A percentile compares a stretch with the other conserved stretches of the same genome.
Conservation (phyloP, 2,888 invertebrate species). For the Philhelius pedissequus region DNA sequence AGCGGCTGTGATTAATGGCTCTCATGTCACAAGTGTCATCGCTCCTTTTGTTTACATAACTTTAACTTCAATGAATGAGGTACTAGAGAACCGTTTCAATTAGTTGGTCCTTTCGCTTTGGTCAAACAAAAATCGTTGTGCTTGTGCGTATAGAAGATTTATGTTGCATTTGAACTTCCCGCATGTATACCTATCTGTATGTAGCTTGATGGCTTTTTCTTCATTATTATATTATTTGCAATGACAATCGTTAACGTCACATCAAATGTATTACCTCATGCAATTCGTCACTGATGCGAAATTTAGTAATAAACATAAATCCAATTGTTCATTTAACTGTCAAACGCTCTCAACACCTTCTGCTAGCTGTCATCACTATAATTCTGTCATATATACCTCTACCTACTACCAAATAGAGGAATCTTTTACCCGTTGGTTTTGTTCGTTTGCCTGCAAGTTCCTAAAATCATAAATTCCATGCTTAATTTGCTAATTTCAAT, state of each 20-base stretch:
- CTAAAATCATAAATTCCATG: conserved; percentile 51
- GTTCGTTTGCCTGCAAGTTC: not conserved
- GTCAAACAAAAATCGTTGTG: too few species aligned
- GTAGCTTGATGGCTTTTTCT: not conserved
- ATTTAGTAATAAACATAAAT: conserved; percentile 34
- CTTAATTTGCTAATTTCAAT: conserved; percentile 57
- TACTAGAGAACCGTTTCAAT: not conserved
- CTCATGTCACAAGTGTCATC: not conserved
- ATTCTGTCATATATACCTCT: not conserved
- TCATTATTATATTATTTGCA: not conserved
- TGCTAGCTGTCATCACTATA: not conserved
- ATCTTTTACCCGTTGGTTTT: not conserved
- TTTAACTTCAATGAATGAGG: not conserved
- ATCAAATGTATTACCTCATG: conserved; percentile 9
- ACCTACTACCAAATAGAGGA: not conserved
- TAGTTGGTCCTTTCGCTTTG: not conserved
- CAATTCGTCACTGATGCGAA: conserved; percentile 21
- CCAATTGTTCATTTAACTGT: conserved; percentile 34
- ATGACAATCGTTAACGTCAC: conserved; percentile 30
- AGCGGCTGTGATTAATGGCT: not conserved
- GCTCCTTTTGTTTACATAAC: not conserved
- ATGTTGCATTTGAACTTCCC: conserved; percentile 35
- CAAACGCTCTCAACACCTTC: conserved; percentile 20
- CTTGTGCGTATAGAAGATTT: not conserved
- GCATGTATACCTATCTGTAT: not conserved